Evolutionary conservation across 2,888 invertebrate genomes (phyloP).

Genomic region (Perithous albicinctus): DNA sequence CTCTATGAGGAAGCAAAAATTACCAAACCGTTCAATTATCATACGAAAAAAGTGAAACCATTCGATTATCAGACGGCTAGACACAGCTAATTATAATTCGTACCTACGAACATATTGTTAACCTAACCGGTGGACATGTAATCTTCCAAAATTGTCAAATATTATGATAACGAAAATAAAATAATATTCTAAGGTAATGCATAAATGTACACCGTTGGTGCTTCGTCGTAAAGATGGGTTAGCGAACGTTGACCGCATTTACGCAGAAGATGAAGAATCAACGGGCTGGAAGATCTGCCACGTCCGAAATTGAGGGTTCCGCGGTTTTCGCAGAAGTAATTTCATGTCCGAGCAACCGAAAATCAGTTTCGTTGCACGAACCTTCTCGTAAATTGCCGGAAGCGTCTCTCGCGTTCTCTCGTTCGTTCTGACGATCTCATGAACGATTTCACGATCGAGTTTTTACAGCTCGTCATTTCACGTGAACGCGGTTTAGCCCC

Average conservation of each 20-base stretch:
- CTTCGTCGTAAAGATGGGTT: not conserved
- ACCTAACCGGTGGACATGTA: too few relatives aligned
- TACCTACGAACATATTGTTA: too few relatives aligned
- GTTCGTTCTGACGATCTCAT: slow-evolving; percentile 48
- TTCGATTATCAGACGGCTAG: too few relatives aligned
- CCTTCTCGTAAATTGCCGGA: slow-evolving; percentile 59
- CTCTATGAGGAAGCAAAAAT: too few relatives aligned
- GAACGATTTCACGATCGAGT: slow-evolving; percentile 55
- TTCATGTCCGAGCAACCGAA: slow-evolving; percentile 40
- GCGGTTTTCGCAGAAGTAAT: slow-evolving; percentile 35
- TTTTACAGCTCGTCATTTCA: slow-evolving; percentile 44
- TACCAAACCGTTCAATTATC: too few relatives aligned
- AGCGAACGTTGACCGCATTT: slow-evolving; percentile 4
- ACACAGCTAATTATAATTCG: too few relatives aligned
- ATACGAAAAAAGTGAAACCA: too few relatives aligned
- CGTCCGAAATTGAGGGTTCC: slow-evolving; percentile 32
- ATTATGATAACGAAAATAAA: not conserved
- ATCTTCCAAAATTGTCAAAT: not conserved
- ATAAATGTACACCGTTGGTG: not conserved
- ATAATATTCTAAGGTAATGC: not conserved
- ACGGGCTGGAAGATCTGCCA: slow-evolving; percentile 23
- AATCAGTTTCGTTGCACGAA: slow-evolving; percentile 63
- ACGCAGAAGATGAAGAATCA: slow-evolving; percentile 18
- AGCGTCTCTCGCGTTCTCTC: slow-evolving; percentile 51
- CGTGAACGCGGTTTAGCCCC: slow-evolving; percentile 26